Evolutionary conservation across 2,888 invertebrate species (phyloP).

Genomic region (Patella depressa): DNA sequence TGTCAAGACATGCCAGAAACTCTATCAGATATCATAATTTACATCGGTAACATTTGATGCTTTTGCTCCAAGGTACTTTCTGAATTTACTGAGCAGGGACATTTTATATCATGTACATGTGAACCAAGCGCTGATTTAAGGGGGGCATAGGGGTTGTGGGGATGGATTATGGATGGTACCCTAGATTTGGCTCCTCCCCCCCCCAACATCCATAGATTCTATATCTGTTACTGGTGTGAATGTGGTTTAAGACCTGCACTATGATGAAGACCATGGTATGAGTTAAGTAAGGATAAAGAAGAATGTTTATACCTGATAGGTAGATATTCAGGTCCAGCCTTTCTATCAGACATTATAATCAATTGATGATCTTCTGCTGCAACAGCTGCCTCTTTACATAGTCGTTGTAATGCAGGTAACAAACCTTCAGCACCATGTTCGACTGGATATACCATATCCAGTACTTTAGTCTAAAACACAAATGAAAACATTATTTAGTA

Average conservation of each 20-base stretch:
- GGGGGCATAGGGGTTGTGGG: too few relatives aligned
- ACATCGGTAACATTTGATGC: too few relatives aligned
- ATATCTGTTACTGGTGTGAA: background rate
- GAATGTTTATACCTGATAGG: constrained; percentile 72
- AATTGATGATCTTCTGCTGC: constrained; percentile 89
- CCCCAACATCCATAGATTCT: too few relatives aligned
- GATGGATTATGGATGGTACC: too few relatives aligned
- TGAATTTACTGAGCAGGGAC: too few relatives aligned
- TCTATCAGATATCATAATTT: too few relatives aligned
- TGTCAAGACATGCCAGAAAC: too few relatives aligned
- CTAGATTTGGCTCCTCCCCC: too few relatives aligned
- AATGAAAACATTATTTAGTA: background rate
- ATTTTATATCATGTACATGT: too few relatives aligned
- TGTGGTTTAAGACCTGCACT: background rate
- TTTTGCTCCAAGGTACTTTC: too few relatives aligned
- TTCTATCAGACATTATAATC: constrained; percentile 86
- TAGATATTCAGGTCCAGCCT: constrained; percentile 72
- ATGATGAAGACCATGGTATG: background rate
- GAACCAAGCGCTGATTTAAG: too few relatives aligned
- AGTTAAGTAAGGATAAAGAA: background rate
- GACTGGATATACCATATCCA: constrained; percentile 90
- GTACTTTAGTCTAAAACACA: constrained; percentile 78
- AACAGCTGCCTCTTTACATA: constrained; percentile 84
- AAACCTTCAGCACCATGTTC: constrained; percentile 82
- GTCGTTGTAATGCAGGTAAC: constrained; percentile 82